Evolutionary conservation across 2,797 vertebrate species (phyloP).

Genomic region (Paratrypauchen microcephalus): DNA sequence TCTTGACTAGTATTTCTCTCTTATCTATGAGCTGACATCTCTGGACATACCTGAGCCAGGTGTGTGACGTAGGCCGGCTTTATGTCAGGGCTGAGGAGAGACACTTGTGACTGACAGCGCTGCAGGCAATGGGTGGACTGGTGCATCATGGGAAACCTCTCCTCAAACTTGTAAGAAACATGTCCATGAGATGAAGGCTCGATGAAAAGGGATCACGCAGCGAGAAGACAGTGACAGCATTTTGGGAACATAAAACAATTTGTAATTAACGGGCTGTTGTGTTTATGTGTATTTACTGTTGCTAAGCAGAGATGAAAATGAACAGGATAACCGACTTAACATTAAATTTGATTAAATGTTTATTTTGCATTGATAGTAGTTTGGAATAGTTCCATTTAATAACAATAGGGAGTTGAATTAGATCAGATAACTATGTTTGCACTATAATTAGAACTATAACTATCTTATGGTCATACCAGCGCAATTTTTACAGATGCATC

Average conservation of each 20-base stretch:
- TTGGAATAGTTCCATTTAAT: not conserved
- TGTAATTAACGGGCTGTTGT: constrained; percentile 5
- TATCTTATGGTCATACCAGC: not conserved
- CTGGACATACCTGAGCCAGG: constrained; percentile 54
- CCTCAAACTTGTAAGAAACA: constrained; percentile 43
- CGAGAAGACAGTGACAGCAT: constrained; percentile 7
- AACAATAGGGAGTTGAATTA: not conserved
- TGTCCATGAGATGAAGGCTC: constrained; percentile 42
- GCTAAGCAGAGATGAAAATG: not conserved
- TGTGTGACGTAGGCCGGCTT: constrained; percentile 49
- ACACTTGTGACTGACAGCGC: constrained; percentile 56
- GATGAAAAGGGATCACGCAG: constrained; percentile 35
- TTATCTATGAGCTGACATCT: constrained; percentile 36
- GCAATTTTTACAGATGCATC: too few relatives aligned
- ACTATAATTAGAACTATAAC: not conserved
- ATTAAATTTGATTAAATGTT: not conserved
- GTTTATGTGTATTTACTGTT: not conserved
- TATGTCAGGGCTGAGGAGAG: constrained; percentile 50
- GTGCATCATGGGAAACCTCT: constrained; percentile 56
- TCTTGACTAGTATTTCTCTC: constrained; percentile 23
- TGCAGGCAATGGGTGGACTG: constrained; percentile 39
- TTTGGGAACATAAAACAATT: constrained; percentile 15
- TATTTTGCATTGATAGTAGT: not conserved
- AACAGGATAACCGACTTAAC: not conserved
- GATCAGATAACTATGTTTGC: not conserved